Evolutionary conservation across 2,113 vertebrate species (phyloP).

Genomic region (Dissostichus mawsoni): DNA sequence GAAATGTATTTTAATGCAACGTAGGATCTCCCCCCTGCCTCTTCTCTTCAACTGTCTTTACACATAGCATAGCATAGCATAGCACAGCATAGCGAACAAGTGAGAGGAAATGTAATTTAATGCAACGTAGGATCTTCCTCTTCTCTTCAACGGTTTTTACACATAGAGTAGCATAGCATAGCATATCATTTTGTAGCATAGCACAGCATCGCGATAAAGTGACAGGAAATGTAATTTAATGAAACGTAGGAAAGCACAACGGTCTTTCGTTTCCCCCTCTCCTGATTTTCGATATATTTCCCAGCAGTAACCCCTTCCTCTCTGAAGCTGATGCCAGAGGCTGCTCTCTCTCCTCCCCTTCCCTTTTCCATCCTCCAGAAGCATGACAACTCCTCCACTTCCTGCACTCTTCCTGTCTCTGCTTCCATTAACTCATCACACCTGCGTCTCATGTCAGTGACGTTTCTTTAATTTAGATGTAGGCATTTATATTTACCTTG

Average conservation of each 20-base stretch:
- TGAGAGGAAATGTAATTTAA: no score
- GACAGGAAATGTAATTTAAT: no score
- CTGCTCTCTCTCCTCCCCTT: slow-evolving; percentile 85
- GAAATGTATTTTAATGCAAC: no score
- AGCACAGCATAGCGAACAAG: no score
- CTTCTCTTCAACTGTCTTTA: slow-evolving; percentile 65
- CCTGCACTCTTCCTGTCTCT: slow-evolving; percentile 43
- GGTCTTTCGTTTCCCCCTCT: no score
- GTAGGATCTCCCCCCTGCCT: slow-evolving; percentile 59
- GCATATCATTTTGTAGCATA: background rate
- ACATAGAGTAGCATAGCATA: slow-evolving; percentile 5
- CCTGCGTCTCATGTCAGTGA: background rate
- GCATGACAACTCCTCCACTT: slow-evolving; percentile 62
- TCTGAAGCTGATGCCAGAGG: slow-evolving; percentile 99
- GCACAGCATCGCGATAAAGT: no score
- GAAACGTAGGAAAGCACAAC: background rate
- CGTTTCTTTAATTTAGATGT: slow-evolving; percentile 17
- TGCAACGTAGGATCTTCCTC: slow-evolving; percentile 49
- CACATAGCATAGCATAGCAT: background rate
- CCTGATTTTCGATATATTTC: slow-evolving; percentile 17
- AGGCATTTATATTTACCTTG: slow-evolving; percentile 13
- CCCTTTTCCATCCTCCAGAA: slow-evolving; percentile 51
- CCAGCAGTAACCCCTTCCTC: slow-evolving; percentile 87
- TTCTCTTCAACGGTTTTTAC: slow-evolving; percentile 63
- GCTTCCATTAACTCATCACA: slow-evolving; percentile 37